A percentile compares a stretch with the other conserved stretches of the same genome.
These are phyloP conservation scores for Eupithecia exiguata DNA, from an alignment of 2,888 invertebrate species.

Conservation along the genomic window DNA sequence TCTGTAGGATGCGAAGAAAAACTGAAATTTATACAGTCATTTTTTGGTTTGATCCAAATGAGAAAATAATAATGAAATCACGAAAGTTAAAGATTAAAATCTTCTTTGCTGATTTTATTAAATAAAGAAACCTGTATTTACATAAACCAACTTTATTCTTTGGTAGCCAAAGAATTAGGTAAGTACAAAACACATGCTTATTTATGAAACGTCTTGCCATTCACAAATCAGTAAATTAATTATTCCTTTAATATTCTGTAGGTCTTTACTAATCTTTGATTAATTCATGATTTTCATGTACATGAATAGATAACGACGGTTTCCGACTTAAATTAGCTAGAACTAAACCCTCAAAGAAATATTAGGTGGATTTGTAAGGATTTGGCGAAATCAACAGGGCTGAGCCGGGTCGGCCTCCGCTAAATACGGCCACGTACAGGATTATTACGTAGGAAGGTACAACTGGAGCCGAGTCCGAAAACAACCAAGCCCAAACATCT, in stretches of 20 bases:
- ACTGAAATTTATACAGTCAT: background rate
- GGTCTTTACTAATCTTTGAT: conserved; percentile 2
- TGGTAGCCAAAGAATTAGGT: background rate
- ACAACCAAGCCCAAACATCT: background rate
- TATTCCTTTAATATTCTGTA: conserved; percentile 5
- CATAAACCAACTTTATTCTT: background rate
- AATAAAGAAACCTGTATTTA: background rate
- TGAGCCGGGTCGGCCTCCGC: conserved; percentile 26
- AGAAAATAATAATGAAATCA: background rate
- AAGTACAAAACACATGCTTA: background rate
- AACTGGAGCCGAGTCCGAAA: background rate
- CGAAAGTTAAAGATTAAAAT: background rate
- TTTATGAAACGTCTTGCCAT: background rate
- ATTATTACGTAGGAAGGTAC: conserved; percentile 23
- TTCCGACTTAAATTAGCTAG: conserved; percentile 37
- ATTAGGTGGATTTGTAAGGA: conserved; percentile 39
- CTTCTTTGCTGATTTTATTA: background rate
- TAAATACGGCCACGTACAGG: conserved; percentile 23
- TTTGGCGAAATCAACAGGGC: conserved; percentile 37
- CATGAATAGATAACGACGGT: conserved; percentile 34
- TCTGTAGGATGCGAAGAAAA: background rate
- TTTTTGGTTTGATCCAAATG: background rate
- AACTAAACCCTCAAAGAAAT: conserved; percentile 43
- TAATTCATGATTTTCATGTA: conserved; percentile 17
- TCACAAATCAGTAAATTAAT: conserved; percentile 1